Evolutionary conservation across 2,797 vertebrate genomes (phyloP).

Genomic region (Astyanax mexicanus): DNA sequence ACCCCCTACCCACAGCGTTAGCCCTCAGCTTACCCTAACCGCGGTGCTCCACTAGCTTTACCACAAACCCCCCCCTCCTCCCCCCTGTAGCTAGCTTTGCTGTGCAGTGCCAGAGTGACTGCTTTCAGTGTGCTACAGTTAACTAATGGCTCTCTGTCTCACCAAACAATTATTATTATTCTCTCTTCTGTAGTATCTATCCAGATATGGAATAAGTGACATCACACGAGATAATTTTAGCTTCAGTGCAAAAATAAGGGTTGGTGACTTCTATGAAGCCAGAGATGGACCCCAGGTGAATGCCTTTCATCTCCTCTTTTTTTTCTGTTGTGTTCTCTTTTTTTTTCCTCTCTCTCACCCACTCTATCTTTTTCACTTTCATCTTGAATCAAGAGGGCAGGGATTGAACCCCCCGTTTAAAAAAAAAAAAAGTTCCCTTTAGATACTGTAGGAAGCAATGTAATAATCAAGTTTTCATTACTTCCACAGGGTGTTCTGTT

Average conservation of each 20-base stretch:
- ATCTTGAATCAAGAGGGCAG: constrained; percentile 55
- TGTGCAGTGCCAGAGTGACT: constrained; percentile 63
- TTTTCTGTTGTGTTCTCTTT: constrained; percentile 57
- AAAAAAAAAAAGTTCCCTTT: constrained; percentile 58
- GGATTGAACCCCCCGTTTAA: constrained; percentile 50
- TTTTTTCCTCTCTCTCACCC: constrained; percentile 56
- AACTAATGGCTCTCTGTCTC: constrained; percentile 70
- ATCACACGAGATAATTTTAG: constrained; percentile 99
- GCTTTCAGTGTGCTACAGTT: constrained; percentile 63
- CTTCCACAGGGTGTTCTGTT: constrained; percentile 77
- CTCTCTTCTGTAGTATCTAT: constrained; percentile 99
- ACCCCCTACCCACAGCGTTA: constrained; percentile 33
- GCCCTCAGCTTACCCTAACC: constrained; percentile 17
- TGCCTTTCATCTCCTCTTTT: constrained; percentile 84
- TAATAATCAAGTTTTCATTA: constrained; percentile 79
- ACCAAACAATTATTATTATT: constrained; percentile 83
- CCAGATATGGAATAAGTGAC: constrained; percentile 99
- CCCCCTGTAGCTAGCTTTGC: constrained; percentile 67
- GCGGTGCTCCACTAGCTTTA: constrained; percentile 54
- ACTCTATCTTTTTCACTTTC: constrained; percentile 54
- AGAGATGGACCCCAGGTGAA: constrained; percentile 99
- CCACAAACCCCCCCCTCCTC: constrained; percentile 50
- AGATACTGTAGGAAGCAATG: constrained; percentile 74
- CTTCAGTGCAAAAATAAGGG: constrained; percentile 99
- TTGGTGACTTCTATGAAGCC: constrained; percentile 99